Evolutionary conservation across 2,888 invertebrate species (phyloP).

Genomic region (Trachelus troglodyta): DNA sequence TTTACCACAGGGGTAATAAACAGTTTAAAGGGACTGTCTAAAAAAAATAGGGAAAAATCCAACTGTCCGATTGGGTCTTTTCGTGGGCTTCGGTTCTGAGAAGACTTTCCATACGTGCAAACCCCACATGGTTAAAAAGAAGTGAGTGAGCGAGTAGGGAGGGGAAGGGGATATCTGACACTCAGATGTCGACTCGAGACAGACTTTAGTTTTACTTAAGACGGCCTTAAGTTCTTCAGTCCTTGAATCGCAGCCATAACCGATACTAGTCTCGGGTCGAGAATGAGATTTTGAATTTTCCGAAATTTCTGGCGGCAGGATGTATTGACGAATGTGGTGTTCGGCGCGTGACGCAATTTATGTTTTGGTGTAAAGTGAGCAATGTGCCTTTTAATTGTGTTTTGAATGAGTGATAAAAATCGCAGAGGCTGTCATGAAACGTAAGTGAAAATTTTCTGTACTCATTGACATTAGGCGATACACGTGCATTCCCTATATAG

Average conservation of each 20-base stretch:
- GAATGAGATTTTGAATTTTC: neutral
- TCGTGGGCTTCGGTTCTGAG: conserved; percentile 16
- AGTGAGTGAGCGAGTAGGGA: conserved; percentile 8
- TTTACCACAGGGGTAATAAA: neutral
- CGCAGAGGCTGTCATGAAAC: conserved; percentile 32
- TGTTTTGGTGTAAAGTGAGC: neutral
- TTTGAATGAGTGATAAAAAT: neutral
- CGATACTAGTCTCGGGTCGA: neutral
- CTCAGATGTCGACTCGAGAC: conserved; percentile 39
- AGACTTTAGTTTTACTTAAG: conserved; percentile 51
- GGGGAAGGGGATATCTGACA: conserved; percentile 44
- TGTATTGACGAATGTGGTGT: neutral
- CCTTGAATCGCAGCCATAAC: conserved; percentile 16
- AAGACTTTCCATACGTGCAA: conserved; percentile 38
- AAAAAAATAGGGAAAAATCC: neutral
- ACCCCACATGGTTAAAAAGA: conserved; percentile 39
- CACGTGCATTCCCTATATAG: neutral
- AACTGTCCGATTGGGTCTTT: neutral
- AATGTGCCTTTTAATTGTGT: neutral
- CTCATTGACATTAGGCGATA: neutral
- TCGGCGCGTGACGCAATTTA: neutral
- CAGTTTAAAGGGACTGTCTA: neutral
- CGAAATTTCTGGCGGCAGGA: neutral
- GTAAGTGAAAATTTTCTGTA: conserved; percentile 29
- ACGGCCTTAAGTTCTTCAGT: conserved; percentile 44